phyloP scores from a whole-genome alignment of 2,113 vertebrate genomes.

The Corythoichthys haematopterus region DNA sequence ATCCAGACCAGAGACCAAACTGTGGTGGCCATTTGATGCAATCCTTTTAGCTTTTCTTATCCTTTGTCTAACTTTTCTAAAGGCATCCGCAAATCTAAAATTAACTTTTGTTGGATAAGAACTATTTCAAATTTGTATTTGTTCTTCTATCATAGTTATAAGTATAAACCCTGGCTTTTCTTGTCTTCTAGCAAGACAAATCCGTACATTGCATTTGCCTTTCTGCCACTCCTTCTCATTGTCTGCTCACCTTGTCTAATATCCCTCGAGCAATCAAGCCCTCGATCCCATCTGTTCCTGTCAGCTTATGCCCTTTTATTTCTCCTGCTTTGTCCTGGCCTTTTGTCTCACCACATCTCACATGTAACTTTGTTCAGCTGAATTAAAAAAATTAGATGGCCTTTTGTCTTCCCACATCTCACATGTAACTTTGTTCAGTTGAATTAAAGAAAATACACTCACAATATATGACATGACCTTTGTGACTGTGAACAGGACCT shows the following conservation, averaged over 20 bases:
- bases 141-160: conserved; percentile 3
- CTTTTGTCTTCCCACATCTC: conserved; percentile 21
- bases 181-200: conserved; percentile 3
- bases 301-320: conserved; percentile 1
- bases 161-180: conserved; percentile 8
- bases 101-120: conserved; percentile 11
- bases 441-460: conserved; percentile 6
- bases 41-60: conserved; percentile 17
- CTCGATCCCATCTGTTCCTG: conserved; percentile 41
- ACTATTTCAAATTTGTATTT: conserved; percentile 3
- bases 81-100: background rate
- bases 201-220: background rate
- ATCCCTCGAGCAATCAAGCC: conserved; percentile 25
- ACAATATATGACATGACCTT: background rate
- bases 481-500: background rate
- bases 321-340: conserved; percentile 10
- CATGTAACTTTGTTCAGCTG: conserved; percentile 9
- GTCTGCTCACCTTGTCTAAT: conserved; percentile 17
- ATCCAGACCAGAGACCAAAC: conserved; percentile 9
- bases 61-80: conserved; percentile 10
- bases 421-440: conserved; percentile 8
- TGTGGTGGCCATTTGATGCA: conserved; percentile 23
- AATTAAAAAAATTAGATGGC: conserved; percentile 6
- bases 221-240: background rate
- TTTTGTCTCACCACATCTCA: conserved; percentile 20